Evolutionary conservation across 2,113 vertebrate species (phyloP), one percentile per base, ranked within the genome.

Genomic region (Ceyx melanurus): DNA sequence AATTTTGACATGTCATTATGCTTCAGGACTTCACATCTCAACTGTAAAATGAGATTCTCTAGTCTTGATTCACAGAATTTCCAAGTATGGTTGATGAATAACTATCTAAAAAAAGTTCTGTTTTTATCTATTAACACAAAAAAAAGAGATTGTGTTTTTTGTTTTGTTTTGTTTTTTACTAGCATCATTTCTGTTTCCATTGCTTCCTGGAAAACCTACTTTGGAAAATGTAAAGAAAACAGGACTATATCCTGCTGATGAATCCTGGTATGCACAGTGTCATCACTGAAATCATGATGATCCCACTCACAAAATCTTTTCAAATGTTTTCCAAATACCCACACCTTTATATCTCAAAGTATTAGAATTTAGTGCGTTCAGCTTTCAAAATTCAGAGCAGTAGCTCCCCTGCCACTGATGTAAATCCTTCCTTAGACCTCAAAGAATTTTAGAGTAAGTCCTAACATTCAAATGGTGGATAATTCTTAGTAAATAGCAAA

Each of bases 401-500:
- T 68, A 86, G 91, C 46, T 65, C 19, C 21, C 35, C 66, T 88
- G 77, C 8, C 5, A 1, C 13, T 42, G 66, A 68, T 65, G 50
- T 8, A 89, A 93, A 95, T 92, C 64, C 46, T 82, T 84, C 66
- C 37, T 76, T 65, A 60, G 26, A 86, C 68, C 88, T 94, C 92
- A 96, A 77, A 89, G 66, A 50, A 74, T 67, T 94, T 96, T 76
- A 84, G 62, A 92, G 37, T 72, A 89, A 88, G 22, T 88, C 62
- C 62, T 93, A 85, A 73, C 18, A 33, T 82, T 92, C 79, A 82
- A 64, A 85, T 85, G 77, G 78, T 79, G 74, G 70, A 42, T 86
- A 90, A 72, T 82, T 88, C 86, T 87, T 25, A 48, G 56, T 77
- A 92, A 91, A 95, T 77, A 68, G 40, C 56, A 88, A 19, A 71